phyloP scores from a whole-genome alignment of 2,888 invertebrate genomes.

The Hypselothyrea guttata region DNA sequence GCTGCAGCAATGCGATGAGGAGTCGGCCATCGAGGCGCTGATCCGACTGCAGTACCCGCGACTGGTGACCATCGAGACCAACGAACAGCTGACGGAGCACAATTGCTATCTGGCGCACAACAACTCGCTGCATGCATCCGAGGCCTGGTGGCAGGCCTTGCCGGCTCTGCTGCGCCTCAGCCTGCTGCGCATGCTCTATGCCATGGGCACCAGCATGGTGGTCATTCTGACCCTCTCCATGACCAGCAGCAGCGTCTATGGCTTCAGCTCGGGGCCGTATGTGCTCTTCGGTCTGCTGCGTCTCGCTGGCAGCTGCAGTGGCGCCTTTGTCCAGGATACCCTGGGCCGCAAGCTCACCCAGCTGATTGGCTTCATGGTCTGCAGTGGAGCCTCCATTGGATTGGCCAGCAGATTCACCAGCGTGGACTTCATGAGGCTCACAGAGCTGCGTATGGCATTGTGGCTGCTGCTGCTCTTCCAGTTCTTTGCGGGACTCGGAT shows the following conservation, averaged over 20 bases:
- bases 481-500: slow-evolving; percentile 65
- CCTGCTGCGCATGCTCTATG: slow-evolving; percentile 68
- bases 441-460: slow-evolving; percentile 46
- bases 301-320: slow-evolving; percentile 55
- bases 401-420: slow-evolving; percentile 66
- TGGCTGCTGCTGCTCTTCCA: slow-evolving; percentile 67
- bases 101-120: slow-evolving; percentile 66
- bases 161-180: slow-evolving; percentile 73
- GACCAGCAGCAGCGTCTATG: slow-evolving; percentile 58
- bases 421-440: slow-evolving; percentile 15
- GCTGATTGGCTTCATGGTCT: slow-evolving; percentile 58
- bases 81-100: slow-evolving; percentile 65
- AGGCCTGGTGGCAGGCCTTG: slow-evolving; percentile 50
- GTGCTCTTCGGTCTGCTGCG: slow-evolving; percentile 67
- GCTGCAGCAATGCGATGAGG: slow-evolving; percentile 51
- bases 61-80: slow-evolving; percentile 55
- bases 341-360: slow-evolving; percentile 68
- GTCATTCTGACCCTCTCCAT: slow-evolving; percentile 50
- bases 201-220: slow-evolving; percentile 60
- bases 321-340: slow-evolving; percentile 61
- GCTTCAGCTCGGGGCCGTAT: slow-evolving; percentile 55
- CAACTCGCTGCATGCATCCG: slow-evolving; percentile 13
- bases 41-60: slow-evolving; percentile 59
- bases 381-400: slow-evolving; percentile 55
- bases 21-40: slow-evolving; percentile 65